Evolutionary conservation across 2,888 invertebrate genomes (phyloP).

Genomic region (Druceiella hillmani): DNA sequence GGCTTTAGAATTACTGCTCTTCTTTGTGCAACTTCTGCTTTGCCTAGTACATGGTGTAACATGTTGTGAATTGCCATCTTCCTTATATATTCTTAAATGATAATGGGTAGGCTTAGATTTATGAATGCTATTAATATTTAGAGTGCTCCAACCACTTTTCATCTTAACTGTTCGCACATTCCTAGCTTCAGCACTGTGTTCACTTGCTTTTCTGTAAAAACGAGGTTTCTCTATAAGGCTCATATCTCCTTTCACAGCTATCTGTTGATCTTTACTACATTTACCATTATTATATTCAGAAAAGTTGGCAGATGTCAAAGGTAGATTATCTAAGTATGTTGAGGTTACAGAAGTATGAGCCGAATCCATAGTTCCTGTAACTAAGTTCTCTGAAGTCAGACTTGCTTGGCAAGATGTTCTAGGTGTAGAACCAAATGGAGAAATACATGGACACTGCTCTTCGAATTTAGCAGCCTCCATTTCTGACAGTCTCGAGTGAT

Average conservation of each 20-base stretch:
- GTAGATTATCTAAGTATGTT: constrained; percentile 42
- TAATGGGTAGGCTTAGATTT: constrained; percentile 46
- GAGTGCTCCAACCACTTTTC: constrained; percentile 43
- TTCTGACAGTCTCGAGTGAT: constrained; percentile 50
- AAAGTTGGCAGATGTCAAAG: constrained; percentile 40
- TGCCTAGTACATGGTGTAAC: no score
- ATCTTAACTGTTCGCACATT: constrained; percentile 42
- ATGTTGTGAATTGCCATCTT: constrained; percentile 30
- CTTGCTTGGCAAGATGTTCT: constrained; percentile 58
- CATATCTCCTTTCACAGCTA: constrained; percentile 30
- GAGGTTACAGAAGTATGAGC: constrained; percentile 49
- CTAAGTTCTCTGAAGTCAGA: constrained; percentile 50
- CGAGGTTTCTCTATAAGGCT: constrained; percentile 43
- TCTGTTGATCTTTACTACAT: constrained; percentile 42
- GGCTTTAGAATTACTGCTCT: constrained; percentile 26
- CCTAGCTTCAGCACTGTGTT: constrained; percentile 43
- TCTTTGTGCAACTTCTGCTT: constrained; percentile 35
- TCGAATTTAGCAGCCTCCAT: constrained; percentile 58
- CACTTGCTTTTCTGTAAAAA: constrained; percentile 43
- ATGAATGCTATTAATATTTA: constrained; percentile 39
- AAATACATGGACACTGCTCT: constrained; percentile 65
- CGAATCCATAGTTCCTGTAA: constrained; percentile 48
- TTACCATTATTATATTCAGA: no score
- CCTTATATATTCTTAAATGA: constrained; percentile 48
- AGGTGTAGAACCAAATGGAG: constrained; percentile 68